Evolutionary conservation across 2,797 vertebrate species (phyloP).

Genomic region (Cercopithecus diana): DNA sequence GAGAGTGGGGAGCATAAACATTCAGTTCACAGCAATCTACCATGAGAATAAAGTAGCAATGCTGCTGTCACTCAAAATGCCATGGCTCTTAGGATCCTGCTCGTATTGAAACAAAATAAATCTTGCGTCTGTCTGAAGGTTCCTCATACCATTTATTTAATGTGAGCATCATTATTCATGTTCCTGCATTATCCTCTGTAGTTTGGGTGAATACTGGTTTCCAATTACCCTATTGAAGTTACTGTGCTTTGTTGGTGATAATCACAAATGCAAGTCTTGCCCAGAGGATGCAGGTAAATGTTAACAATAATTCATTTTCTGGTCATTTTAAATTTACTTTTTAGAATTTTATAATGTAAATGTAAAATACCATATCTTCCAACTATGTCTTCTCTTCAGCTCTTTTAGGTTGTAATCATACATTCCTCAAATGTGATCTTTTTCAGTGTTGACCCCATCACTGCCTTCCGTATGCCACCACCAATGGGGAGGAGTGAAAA

Average conservation of each 20-base stretch:
- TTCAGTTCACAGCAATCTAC: background rate
- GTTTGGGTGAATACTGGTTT: background rate
- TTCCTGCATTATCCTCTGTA: background rate
- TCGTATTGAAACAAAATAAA: background rate
- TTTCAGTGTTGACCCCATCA: background rate
- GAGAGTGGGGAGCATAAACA: background rate
- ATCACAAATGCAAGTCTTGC: background rate
- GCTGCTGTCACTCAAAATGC: background rate
- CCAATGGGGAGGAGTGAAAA: background rate
- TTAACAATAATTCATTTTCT: background rate
- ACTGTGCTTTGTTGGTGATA: background rate
- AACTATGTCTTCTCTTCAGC: background rate
- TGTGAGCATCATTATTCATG: background rate
- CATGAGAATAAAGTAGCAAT: background rate
- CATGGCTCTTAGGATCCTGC: background rate
- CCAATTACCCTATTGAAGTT: background rate
- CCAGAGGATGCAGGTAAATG: background rate
- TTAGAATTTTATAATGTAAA: background rate
- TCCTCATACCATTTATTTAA: background rate
- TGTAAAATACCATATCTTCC: background rate
- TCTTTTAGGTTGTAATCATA: background rate
- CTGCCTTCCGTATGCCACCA: background rate
- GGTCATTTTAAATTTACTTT: background rate
- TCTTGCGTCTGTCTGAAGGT: background rate
- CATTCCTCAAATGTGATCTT: background rate